phyloP scores from a whole-genome alignment of 2,113 vertebrate species.

The Chiloscyllium plagiosum region DNA sequence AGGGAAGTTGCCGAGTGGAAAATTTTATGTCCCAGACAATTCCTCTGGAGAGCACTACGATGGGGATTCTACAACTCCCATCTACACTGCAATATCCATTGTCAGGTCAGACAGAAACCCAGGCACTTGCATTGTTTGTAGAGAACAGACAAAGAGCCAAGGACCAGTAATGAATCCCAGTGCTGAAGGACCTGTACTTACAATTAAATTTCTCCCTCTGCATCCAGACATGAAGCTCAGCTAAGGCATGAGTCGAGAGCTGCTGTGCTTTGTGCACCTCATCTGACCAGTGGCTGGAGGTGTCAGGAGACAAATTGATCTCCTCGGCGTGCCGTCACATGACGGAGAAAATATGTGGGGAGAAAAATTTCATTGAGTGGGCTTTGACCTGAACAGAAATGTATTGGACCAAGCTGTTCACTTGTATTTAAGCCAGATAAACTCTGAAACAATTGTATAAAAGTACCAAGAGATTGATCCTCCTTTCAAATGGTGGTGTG shows the following conservation, averaged over 20 bases:
- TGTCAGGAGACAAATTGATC: background rate
- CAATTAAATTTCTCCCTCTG: background rate
- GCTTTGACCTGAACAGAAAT: background rate
- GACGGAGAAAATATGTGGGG: background rate
- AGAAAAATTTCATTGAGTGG: background rate
- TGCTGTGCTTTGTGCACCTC: background rate
- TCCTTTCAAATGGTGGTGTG: background rate
- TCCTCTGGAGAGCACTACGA: too few species aligned
- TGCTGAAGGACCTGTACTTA: background rate
- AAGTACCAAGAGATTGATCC: background rate
- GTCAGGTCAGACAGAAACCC: background rate
- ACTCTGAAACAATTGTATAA: background rate
- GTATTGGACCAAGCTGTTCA: background rate
- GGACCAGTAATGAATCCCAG: background rate
- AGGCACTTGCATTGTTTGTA: background rate
- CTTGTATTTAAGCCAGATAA: background rate
- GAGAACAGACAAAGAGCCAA: background rate
- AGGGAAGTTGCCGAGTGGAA: too few species aligned
- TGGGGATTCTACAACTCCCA: too few species aligned
- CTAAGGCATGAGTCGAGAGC: background rate
- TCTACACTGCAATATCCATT: too few species aligned
- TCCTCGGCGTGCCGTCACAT: background rate
- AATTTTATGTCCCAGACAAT: too few species aligned
- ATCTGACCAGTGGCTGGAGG: background rate
- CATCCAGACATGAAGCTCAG: background rate